Conservation (phyloP, 2,113 vertebrate genomes). For the Hystrix brachyura region DNA sequence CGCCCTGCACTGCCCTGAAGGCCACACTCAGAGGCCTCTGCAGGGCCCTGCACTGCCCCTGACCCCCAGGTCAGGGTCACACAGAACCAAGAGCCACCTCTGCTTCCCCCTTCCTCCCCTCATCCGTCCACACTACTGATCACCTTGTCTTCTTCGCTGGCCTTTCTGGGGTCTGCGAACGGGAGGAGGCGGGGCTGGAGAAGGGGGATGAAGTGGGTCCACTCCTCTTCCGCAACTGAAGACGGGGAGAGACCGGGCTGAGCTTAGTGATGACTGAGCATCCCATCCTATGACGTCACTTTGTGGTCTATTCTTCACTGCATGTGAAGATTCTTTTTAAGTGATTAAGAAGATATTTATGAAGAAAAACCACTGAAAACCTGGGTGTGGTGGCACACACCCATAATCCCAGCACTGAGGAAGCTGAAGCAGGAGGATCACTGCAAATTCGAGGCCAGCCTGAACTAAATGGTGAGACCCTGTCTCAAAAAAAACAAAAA, state of each 20-base stretch:
- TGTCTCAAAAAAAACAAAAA: neutral
- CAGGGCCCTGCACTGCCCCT: neutral
- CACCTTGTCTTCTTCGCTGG: slow-evolving; percentile 93
- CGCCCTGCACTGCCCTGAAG: neutral
- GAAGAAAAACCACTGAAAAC: neutral
- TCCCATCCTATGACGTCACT: neutral
- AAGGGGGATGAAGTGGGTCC: slow-evolving; percentile 89
- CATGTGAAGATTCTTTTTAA: neutral
- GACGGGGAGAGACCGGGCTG: neutral
- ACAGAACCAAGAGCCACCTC: neutral
- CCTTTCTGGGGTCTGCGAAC: slow-evolving; percentile 94
- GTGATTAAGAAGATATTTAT: slow-evolving; percentile 2
- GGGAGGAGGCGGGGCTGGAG: slow-evolving; percentile 94
- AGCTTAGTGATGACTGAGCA: neutral
- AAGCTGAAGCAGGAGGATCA: neutral
- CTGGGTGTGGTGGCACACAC: neutral
- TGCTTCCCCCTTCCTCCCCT: neutral
- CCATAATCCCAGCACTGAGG: neutral
- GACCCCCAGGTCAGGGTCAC: neutral
- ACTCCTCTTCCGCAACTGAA: slow-evolving; percentile 91
- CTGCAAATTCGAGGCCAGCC: neutral
- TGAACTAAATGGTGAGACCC: neutral
- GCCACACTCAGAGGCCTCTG: neutral
- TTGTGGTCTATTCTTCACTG: neutral
- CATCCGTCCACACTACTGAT: neutral